Conservation (phyloP, 2,113 vertebrate genomes). For the Murina feae region DNA sequence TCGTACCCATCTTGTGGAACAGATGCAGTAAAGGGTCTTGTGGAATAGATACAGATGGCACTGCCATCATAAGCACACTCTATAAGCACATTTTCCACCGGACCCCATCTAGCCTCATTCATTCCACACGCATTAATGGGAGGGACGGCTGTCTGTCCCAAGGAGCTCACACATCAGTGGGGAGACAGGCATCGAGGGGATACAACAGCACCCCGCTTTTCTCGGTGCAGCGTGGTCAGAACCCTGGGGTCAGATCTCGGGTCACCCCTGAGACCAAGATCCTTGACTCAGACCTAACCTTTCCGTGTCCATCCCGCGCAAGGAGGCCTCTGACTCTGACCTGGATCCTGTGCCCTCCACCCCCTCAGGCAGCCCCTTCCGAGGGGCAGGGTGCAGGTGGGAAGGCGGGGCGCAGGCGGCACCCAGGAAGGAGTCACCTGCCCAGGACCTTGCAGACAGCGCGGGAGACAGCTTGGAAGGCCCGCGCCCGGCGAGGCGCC, state of each 20-base stretch:
- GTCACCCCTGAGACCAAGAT: neutral
- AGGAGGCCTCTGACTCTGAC: neutral
- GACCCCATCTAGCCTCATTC: neutral
- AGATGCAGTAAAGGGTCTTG: neutral
- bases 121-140: neutral
- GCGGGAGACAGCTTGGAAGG: neutral
- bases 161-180: neutral
- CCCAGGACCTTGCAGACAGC: accelerated
- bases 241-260: neutral
- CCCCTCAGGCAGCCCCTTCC: neutral
- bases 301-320: neutral
- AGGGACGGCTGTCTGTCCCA: neutral
- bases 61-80: neutral
- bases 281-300: neutral
- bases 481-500: neutral
- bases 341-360: neutral
- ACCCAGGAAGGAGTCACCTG: neutral
- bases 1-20: neutral
- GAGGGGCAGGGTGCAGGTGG: too few species aligned
- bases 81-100: neutral
- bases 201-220: neutral
- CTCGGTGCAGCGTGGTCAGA: too few species aligned
- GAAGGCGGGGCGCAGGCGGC: neutral
- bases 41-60: too few species aligned
- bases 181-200: neutral